phyloP scores from a whole-genome alignment of 2,797 vertebrate genomes.

The Thripadectes ignobilis region DNA sequence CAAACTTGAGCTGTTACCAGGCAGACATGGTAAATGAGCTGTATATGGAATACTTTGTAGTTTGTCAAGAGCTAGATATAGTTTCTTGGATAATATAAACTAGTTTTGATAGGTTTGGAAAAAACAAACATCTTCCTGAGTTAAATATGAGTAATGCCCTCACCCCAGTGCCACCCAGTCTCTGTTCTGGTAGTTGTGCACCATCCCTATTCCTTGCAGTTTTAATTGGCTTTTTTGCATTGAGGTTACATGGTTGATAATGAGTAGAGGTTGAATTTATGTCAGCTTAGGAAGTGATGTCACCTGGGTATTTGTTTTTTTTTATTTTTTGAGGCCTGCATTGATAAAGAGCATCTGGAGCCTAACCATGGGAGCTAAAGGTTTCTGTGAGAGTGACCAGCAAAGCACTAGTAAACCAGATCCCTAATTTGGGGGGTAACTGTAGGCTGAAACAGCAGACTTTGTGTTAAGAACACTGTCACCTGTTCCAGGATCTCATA shows the following conservation, averaged over 20 bases:
- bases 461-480: neutral
- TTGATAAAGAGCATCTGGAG: neutral
- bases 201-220: neutral
- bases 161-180: neutral
- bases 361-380: neutral
- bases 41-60: neutral
- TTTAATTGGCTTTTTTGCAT: neutral
- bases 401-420: neutral
- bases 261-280: neutral
- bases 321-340: neutral
- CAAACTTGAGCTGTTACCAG: neutral
- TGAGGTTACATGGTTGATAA: neutral
- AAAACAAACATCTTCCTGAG: neutral
- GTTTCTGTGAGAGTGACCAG: neutral
- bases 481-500: neutral
- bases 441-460: neutral
- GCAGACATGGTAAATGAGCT: neutral
- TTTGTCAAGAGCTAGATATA: neutral
- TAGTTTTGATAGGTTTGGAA: neutral
- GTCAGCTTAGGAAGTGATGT: neutral
- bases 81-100: neutral
- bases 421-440: neutral
- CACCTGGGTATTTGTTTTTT: neutral
- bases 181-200: neutral
- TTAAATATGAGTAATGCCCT: neutral